Conservation (phyloP, 1,140 invertebrate species). For the Micrasema minimum region DNA sequence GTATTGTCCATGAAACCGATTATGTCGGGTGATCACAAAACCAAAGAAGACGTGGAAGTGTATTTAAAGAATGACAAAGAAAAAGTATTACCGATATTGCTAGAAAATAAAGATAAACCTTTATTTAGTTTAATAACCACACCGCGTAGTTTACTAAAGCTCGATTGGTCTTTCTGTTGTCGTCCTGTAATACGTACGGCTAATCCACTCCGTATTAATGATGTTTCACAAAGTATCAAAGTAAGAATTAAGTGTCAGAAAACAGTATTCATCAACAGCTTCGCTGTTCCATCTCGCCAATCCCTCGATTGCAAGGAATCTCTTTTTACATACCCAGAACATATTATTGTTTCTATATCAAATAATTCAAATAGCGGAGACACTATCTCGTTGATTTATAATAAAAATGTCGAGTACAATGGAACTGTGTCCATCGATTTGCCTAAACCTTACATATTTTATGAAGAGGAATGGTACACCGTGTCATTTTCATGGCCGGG, state of each 20-base stretch:
- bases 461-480: conserved; percentile 62
- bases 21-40: conserved; percentile 23
- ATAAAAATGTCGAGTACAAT: conserved; percentile 59
- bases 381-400: conserved; percentile 57
- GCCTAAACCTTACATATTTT: conserved; percentile 59
- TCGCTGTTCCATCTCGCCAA: conserved; percentile 62
- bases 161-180: conserved; percentile 60
- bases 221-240: conserved; percentile 56
- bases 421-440: conserved; percentile 60
- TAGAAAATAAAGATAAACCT: conserved; percentile 23
- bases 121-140: conserved; percentile 29
- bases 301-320: conserved; percentile 57
- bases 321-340: conserved; percentile 59
- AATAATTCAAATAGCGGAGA: conserved; percentile 56
- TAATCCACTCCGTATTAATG: conserved; percentile 60
- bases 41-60: conserved; percentile 40
- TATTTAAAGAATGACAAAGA: conserved; percentile 13
- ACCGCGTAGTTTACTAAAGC: conserved; percentile 56
- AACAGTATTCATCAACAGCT: conserved; percentile 62
- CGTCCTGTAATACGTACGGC: conserved; percentile 60
- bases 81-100: background rate
- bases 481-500: conserved; percentile 61
- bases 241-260: conserved; percentile 60
- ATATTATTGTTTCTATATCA: conserved; percentile 58
- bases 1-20: conserved; percentile 32